Base-by-base conservation (phyloP, 2,797 vertebrate genomes). In the Spheniscus humboldti region DNA sequence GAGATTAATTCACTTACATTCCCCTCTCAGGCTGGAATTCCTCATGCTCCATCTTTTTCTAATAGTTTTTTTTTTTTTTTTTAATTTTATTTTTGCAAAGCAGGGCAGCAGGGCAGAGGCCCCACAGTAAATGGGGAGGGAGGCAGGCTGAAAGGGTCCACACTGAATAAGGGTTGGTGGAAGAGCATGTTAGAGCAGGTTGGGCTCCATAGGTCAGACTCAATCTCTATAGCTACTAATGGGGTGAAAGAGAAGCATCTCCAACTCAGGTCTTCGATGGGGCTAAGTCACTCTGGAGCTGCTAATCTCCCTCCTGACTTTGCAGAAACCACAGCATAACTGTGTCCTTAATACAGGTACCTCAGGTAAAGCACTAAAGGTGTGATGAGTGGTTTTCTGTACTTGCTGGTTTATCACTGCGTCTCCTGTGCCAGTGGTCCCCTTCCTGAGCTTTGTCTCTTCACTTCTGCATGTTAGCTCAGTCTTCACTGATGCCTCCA, bases 1-100 rank as follows among this genome's bases (percentile, higher is more conserved):
- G 92, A 95, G 79, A 96, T 95, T 95, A 94, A 92, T 95, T 93
- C 92, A 41, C 91, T 96, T 86, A 59, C 69, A 94, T 88, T 92
- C 69, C 9, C 45, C 62, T 95, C 77, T 90, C 73, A 86, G 93
- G 66, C 81, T 96, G 89, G 69, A 93, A 96, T 94, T 88, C 47
- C 74, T 96, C 76, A 59, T 63, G 88, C 69, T 86, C 66, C 92
- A 78, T 83, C 72, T 96, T 96, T 96, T 92, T 79, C 62, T 94
- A 94, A 94, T 68, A 69, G 57, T 24, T 48, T 33, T 77, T 47
- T 39, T 31, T 56, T 86, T 67, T 68, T 14, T 13, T 55, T 10
- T 10, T 6, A 41, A 15, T 41, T 11, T 53, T 6, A 8, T 9
- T n/a, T 43, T 47, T 5, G 2, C 17, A 25, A 94, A 90, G 22